phyloP scores from a whole-genome alignment of 2,888 invertebrate genomes.

The Phyllotreta striolata region DNA sequence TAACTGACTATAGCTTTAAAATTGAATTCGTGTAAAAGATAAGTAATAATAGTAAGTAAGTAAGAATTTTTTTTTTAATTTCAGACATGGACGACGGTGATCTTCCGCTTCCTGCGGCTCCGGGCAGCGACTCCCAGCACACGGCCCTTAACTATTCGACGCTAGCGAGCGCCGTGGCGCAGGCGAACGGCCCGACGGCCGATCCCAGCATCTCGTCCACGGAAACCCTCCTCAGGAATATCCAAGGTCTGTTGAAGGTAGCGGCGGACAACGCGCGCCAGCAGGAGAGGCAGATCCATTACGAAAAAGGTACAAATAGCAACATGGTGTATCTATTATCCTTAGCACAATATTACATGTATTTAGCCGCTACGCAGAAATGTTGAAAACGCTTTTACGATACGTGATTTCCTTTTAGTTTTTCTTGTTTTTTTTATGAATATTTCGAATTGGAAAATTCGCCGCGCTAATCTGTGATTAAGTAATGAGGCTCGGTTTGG shows the following conservation, averaged over 20 bases:
- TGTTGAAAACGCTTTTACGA: constrained; percentile 50
- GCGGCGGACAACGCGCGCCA: constrained; percentile 97
- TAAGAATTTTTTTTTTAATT: constrained; percentile 46
- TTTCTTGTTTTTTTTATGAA: constrained; percentile 39
- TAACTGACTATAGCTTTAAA: not conserved
- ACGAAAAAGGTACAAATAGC: constrained; percentile 88
- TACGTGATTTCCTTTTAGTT: constrained; percentile 33
- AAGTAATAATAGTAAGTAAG: not conserved
- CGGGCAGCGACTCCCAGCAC: constrained; percentile 66
- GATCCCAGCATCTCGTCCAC: constrained; percentile 80
- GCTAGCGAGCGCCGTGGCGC: constrained; percentile 71
- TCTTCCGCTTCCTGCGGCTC: constrained; percentile 67
- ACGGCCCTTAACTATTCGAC: constrained; percentile 86
- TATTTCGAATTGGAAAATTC: constrained; percentile 20
- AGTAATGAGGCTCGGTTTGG: not conserved
- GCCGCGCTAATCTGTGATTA: constrained; percentile 15
- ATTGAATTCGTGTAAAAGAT: not conserved
- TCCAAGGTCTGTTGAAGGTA: constrained; percentile 94
- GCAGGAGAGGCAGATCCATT: constrained; percentile 94
- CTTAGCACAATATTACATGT: constrained; percentile 62
- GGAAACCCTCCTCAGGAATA: constrained; percentile 92
- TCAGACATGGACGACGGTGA: constrained; percentile 81
- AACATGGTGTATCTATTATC: constrained; percentile 63
- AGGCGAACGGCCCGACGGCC: constrained; percentile 64
- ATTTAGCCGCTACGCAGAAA: constrained; percentile 61